Conservation (phyloP, 92 coral and sea anemone genomes). For the Epizoanthus illoricatus region DNA sequence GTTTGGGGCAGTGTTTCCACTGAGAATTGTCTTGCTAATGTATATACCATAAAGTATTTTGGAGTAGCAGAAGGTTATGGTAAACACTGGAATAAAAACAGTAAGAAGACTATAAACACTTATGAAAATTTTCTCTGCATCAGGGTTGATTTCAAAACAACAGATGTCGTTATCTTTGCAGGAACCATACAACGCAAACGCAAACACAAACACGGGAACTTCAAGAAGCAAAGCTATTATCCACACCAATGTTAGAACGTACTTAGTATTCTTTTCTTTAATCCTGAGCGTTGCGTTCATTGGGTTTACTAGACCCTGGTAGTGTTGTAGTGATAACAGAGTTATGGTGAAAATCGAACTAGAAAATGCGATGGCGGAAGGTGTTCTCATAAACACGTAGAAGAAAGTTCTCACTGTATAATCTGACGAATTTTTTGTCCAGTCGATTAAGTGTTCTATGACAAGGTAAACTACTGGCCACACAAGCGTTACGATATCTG, state of each 20-base stretch:
- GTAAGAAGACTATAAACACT: neutral
- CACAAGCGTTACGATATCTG: neutral
- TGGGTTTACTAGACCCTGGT: neutral
- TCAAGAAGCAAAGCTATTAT: neutral
- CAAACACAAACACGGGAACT: neutral
- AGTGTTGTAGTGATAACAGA: neutral
- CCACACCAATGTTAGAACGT: neutral
- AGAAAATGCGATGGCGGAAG: neutral
- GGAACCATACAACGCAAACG: no score
- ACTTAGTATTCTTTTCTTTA: neutral
- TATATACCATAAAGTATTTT: neutral
- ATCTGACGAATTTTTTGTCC: no score
- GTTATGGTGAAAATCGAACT: neutral
- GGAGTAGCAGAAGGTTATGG: neutral
- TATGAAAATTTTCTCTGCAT: neutral
- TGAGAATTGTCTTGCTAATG: neutral
- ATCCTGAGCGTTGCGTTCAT: neutral
- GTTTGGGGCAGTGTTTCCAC: neutral
- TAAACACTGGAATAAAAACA: neutral
- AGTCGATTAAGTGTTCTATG: neutral
- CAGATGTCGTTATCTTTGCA: no score
- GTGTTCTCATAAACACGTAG: neutral
- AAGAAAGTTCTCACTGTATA: neutral
- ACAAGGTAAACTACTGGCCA: neutral
- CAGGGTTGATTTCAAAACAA: neutral